phyloP scores from a whole-genome alignment of 2,113 vertebrate genomes.

The Labeo catla region DNA sequence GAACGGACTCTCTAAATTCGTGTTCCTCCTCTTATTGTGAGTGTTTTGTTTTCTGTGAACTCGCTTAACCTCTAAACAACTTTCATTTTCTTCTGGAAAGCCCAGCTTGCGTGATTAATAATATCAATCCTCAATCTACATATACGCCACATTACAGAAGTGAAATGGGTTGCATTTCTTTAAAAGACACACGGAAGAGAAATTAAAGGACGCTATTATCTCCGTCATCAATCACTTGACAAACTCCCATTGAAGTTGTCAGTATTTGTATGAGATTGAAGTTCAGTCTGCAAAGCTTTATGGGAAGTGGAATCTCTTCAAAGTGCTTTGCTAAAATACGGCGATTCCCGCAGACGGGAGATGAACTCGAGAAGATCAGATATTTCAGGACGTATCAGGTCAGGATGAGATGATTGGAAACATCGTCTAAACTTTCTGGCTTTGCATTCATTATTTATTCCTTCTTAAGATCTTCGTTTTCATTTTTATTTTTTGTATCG shows the following conservation, averaged over 20 bases:
- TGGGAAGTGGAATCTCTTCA: conserved; percentile 25
- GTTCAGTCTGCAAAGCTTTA: neutral
- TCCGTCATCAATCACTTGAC: neutral
- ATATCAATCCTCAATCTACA: too few relatives aligned
- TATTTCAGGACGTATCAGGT: neutral
- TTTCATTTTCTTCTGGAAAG: too few relatives aligned
- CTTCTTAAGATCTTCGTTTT: neutral
- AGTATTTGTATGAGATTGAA: neutral
- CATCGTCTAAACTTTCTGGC: neutral
- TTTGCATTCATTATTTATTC: neutral
- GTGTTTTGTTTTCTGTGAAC: too few relatives aligned
- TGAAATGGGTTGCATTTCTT: neutral
- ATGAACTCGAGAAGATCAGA: neutral
- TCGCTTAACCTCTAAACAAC: too few relatives aligned
- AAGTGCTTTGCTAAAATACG: conserved; percentile 4
- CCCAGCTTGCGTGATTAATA: too few relatives aligned
- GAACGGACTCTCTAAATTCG: too few relatives aligned
- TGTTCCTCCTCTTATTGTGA: too few relatives aligned
- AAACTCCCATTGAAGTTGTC: neutral
- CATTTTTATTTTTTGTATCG: neutral
- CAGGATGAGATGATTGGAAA: neutral
- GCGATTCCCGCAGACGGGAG: neutral
- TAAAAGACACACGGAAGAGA: neutral
- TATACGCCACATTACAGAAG: neutral
- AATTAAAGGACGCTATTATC: neutral